These are phyloP conservation scores for Enhydra lutris DNA, from an alignment of 2,113 vertebrate genomes.

Conservation along the genomic window DNA sequence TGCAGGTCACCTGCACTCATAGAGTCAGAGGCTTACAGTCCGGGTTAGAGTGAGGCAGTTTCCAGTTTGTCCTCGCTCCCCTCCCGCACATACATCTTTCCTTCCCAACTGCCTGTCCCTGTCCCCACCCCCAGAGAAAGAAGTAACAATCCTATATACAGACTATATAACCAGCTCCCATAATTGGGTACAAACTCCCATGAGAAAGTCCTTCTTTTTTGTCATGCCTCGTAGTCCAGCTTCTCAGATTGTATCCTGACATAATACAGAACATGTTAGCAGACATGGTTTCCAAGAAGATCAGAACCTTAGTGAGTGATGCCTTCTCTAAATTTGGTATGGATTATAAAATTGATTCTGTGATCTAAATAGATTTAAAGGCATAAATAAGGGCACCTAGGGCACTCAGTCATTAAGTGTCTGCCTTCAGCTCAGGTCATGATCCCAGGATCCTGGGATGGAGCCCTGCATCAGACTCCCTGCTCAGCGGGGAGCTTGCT, in stretches of 20 bases:
- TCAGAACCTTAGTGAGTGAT: not conserved
- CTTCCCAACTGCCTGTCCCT: not conserved
- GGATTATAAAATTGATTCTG: not conserved
- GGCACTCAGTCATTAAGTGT: too few relatives aligned
- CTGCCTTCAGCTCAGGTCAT: too few relatives aligned
- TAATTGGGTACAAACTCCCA: not conserved
- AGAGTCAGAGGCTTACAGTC: not conserved
- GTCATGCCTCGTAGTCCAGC: not conserved
- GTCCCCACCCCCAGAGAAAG: not conserved
- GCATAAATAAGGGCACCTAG: not conserved
- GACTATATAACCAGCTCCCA: not conserved
- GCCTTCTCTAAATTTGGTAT: not conserved
- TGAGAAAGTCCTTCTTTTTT: not conserved
- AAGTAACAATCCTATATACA: not conserved
- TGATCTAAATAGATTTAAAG: not conserved
- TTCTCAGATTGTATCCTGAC: not conserved
- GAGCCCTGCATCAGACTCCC: too few relatives aligned
- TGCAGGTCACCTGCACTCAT: not conserved
- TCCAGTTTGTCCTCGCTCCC: not conserved
- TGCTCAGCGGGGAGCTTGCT: too few relatives aligned
- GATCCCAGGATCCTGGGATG: too few relatives aligned
- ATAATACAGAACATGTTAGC: not conserved
- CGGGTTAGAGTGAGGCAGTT: not conserved
- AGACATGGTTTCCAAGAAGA: not conserved
- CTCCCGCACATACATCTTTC: not conserved